Base-by-base conservation (phyloP, 2,888 invertebrate species). In the Palloptera scutellata region DNA sequence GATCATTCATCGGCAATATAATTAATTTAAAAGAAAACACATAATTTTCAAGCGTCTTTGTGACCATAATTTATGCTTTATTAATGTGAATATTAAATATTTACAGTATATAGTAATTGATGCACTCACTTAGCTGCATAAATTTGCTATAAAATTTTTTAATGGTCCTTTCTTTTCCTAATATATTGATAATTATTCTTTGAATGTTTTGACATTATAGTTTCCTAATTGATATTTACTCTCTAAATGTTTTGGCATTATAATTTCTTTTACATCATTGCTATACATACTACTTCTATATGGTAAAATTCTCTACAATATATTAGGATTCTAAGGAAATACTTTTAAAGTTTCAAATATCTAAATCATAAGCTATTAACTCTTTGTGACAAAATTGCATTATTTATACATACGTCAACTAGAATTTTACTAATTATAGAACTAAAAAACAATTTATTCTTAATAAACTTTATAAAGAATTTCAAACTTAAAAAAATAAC, bases 41-140 rank as follows among this genome's bases (percentile, higher is more conserved):
- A n/a, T 64, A 51, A 61, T 51, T 60, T 67, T 53, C 62, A 69
- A 74, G 74, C 74, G 67, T 70, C 74, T 74, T 74, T 74, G 74
- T 73, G 74, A 74, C 74, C 74, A 68, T 54, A 45, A 54, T 53
- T 43, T 60, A 60, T 54, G 43, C 13, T 45, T 53, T 43, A 45
- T 54, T 54, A 60, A 30, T 54, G 6, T 42, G 15, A 45, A 17
- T 11, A 45, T 40, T 30, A 30, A 30, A 30, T 30, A 30, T 30
- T 30, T 30, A 17, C 52, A 52, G n/a, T n/a, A n/a, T n/a, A 52
- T 17, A 6, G 52, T 13, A 52, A 1, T 6, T 10, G 1, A 19
- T 13, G 48, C 61, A 61, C 30, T 30, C 61, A 48, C 41, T 58
- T 41, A 15, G 43, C 30, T 58, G 19, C 53, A 59, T 52, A 13